phyloP scores from a whole-genome alignment of 2,113 vertebrate species.

The Passerina amoena region DNA sequence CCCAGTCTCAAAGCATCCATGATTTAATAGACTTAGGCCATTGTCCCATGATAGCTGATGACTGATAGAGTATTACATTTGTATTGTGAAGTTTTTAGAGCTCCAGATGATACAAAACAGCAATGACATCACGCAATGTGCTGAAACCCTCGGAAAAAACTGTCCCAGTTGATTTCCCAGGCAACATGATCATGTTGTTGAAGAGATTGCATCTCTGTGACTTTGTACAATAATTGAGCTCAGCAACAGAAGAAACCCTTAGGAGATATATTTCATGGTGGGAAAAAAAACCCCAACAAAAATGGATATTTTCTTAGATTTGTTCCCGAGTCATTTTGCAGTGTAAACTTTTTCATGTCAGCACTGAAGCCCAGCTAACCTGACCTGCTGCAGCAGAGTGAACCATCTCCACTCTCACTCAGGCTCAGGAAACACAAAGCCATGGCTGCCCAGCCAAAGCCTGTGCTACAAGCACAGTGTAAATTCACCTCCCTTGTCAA shows the following conservation, averaged over 20 bases:
- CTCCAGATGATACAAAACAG: neutral
- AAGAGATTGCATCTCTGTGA: neutral
- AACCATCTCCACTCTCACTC: neutral
- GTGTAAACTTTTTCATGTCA: neutral
- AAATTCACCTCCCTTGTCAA: neutral
- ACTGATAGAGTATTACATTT: neutral
- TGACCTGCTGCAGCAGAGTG: neutral
- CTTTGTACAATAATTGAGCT: neutral
- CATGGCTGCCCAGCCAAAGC: neutral
- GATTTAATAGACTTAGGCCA: neutral
- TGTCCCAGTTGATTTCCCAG: neutral
- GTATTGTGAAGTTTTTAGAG: neutral
- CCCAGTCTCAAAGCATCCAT: neutral
- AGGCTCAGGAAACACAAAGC: neutral
- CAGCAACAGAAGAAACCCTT: neutral
- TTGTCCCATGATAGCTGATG: neutral
- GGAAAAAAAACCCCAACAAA: rapidly evolving
- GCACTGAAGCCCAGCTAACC: neutral
- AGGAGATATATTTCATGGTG: neutral
- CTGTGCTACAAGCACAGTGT: rapidly evolving
- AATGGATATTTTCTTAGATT: neutral
- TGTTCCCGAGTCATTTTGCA: neutral
- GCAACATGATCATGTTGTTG: neutral
- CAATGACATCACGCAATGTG: neutral
- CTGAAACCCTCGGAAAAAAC: neutral